Percentiles rank a stretch among this genome's conserved stretches.
phyloP scores from a whole-genome alignment of 2,888 invertebrate species.

The Drosophila fungiperda region DNA sequence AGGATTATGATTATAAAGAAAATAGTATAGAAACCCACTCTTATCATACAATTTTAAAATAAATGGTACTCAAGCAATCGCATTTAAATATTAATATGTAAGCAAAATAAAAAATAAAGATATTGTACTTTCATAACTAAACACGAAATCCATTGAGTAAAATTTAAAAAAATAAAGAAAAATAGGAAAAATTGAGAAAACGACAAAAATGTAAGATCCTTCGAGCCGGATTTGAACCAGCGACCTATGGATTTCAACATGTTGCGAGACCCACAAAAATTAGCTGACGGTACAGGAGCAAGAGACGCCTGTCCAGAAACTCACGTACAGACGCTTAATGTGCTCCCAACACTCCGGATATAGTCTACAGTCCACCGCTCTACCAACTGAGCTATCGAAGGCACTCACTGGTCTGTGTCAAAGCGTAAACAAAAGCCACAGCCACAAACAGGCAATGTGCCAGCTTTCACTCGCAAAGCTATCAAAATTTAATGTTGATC shows the following conservation, averaged over 20 bases:
- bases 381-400: conserved; percentile 81
- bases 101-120: background rate
- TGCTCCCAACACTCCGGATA: too few relatives aligned
- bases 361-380: conserved; percentile 82
- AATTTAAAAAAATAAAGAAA: background rate
- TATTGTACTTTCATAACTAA: background rate
- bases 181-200: background rate
- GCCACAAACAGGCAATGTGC: background rate
- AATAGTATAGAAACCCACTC: background rate
- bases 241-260: conserved; percentile 80
- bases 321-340: too few relatives aligned
- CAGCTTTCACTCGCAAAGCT: conserved; percentile 67
- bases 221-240: conserved; percentile 81
- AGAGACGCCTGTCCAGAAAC: too few relatives aligned
- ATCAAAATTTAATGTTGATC: conserved; percentile 21
- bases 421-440: conserved; percentile 24
- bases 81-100: background rate
- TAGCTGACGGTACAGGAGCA: conserved; percentile 62
- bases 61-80: background rate
- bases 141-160: background rate
- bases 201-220: conserved; percentile 59
- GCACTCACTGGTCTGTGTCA: conserved; percentile 43
- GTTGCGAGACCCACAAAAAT: conserved; percentile 51
- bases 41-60: too few relatives aligned
- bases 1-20: background rate